Evolutionary conservation across 2,797 vertebrate species (phyloP).

Genomic region (Darevskia mixta): DNA sequence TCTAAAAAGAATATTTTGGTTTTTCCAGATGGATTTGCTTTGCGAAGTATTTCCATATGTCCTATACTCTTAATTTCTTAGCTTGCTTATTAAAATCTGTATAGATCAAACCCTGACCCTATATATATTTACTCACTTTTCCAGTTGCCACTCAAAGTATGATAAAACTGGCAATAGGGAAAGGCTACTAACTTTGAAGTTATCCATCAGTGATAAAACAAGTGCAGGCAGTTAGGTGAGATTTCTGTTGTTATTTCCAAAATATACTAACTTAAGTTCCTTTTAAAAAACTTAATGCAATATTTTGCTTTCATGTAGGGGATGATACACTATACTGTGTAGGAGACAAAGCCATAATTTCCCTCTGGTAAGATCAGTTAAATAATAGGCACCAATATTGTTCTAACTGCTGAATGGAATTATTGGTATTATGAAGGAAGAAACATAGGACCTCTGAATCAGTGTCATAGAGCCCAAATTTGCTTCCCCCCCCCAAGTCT

Average conservation of each 20-base stretch:
- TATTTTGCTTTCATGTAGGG: conserved; percentile 47
- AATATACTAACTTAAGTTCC: conserved; percentile 59
- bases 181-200: conserved; percentile 38
- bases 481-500: background rate
- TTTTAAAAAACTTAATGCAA: conserved; percentile 59
- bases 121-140: conserved; percentile 30
- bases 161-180: conserved; percentile 45
- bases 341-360: conserved; percentile 54
- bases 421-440: background rate
- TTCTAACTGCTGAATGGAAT: background rate
- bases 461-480: background rate
- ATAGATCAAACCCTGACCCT: background rate
- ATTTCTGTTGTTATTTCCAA: conserved; percentile 64
- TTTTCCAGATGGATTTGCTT: conserved; percentile 26
- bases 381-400: conserved; percentile 40
- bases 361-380: conserved; percentile 40
- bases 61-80: conserved; percentile 1
- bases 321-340: conserved; percentile 24
- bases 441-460: background rate
- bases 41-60: conserved; percentile 29
- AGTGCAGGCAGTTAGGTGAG: conserved; percentile 49
- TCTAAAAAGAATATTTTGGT: conserved; percentile 16
- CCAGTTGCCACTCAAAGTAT: conserved; percentile 46
- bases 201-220: conserved; percentile 52
- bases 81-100: conserved; percentile 42